Base-by-base conservation (phyloP, 2,113 vertebrate genomes). In the Tragelaphus scriptus region DNA sequence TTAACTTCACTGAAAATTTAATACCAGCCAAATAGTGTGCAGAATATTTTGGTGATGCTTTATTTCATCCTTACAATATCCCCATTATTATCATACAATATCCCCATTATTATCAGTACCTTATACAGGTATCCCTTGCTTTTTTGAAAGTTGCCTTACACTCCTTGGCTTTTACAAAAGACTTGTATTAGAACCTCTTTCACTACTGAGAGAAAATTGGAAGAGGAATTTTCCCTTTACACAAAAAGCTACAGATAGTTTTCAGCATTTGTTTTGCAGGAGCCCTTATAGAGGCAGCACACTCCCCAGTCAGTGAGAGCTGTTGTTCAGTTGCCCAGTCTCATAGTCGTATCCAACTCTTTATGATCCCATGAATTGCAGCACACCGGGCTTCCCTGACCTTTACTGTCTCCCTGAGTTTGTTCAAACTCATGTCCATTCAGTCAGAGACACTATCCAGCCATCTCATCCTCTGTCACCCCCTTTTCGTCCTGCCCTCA, bases 291-390 rank as follows among this genome's bases (percentile, higher is more conserved):
- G 40, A 47, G 23, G 13, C 75, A 47, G 13, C 23, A 14, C 40
- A 26, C 40, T 44, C 40, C 75, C 25, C 40, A 47, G 3, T 2
- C 75, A 15, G 40, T 1, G 1, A 26, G 40, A 47, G 68, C 21
- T 55, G 17, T 55, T 19, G 28, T 63, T 63, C 61, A 63, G 59
- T 23, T 36, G 10, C 26, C 28, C 68, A 40, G 21, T 23, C 5
- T 7, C 68, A 40, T 2, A 23, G 68, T 23, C 10, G 2, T 23
- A 21, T 12, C 21, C 0, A 0, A 75, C 68, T 25, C 11, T 36
- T 71, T 40, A 23, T 3, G 21, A 75, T 11, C 68, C 68, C 36
- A 75, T 25, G 12, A 25, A 40, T 3, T 1, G 5, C 36, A 75
- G 36, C 68, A 25, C 5, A 1, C 36, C 36, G 6, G 68, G 36